Percentiles rank a stretch among this genome's conserved stretches.
These are phyloP conservation scores for Ormyrus nitidulus DNA, from an alignment of 2,888 invertebrate species.

Conservation along the genomic window DNA sequence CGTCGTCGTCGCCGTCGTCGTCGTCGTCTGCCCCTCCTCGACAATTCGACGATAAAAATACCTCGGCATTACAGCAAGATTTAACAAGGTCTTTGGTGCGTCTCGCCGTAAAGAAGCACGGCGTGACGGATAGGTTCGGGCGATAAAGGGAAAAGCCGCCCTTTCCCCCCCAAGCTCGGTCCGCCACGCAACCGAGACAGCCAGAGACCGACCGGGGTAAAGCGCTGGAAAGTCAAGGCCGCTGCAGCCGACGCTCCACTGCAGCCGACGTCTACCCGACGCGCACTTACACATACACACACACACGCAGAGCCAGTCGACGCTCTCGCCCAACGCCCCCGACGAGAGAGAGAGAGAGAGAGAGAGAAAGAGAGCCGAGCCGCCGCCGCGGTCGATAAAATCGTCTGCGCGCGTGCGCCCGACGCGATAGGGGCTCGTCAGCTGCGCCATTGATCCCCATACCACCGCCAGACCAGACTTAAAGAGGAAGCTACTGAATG, in stretches of 20 bases:
- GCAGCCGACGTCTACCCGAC: conserved; percentile 48
- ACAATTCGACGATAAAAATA: too few relatives aligned
- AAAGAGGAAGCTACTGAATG: conserved; percentile 71
- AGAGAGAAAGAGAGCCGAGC: conserved; percentile 70
- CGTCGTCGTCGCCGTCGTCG: too few relatives aligned
- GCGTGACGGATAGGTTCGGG: conserved; percentile 25
- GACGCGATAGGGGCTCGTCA: conserved; percentile 66
- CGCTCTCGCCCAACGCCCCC: conserved; percentile 30
- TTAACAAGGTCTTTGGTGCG: conserved; percentile 20
- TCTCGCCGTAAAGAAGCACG: not conserved
- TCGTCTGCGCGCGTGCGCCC: conserved; percentile 74
- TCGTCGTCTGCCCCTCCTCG: too few relatives aligned
- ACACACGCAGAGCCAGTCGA: too few relatives aligned
- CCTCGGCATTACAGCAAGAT: not conserved
- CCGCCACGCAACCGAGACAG: too few relatives aligned
- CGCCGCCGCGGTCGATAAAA: conserved; percentile 73
- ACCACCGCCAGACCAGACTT: conserved; percentile 65
- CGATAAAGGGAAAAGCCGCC: conserved; percentile 6
- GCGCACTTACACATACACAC: conserved; percentile 9
- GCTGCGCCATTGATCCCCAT: conserved; percentile 74
- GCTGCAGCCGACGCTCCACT: conserved; percentile 57
- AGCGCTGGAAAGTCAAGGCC: conserved; percentile 69
- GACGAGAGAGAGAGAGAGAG: conserved; percentile 64
- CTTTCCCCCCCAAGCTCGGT: not conserved
- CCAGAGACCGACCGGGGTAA: too few relatives aligned